These are phyloP conservation scores for Porites lobata DNA, from an alignment of 92 coral and sea anemone species.

Conservation along the genomic window DNA sequence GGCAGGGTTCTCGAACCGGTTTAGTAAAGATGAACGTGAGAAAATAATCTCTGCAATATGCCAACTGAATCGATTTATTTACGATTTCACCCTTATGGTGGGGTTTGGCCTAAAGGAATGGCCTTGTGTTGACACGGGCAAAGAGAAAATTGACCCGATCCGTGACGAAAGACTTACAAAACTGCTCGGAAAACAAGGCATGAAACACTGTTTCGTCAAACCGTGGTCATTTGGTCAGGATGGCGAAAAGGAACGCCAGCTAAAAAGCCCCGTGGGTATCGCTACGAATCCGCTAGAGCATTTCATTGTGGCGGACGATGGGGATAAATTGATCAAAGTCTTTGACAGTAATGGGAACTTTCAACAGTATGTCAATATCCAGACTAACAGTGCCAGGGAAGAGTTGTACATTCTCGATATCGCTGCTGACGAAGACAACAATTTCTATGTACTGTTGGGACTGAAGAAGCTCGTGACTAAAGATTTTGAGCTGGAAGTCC, in stretches of 20 bases:
- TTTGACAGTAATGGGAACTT: slow-evolving; percentile 4
- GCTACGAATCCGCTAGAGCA: not conserved
- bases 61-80: not conserved
- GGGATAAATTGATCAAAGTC: not conserved
- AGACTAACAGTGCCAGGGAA: not conserved
- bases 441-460: not conserved
- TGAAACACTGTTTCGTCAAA: not conserved
- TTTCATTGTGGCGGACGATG: not conserved
- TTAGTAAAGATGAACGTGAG: not conserved
- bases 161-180: not conserved
- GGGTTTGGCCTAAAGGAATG: not conserved
- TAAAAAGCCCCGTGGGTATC: not conserved
- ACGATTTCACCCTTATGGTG: slow-evolving; percentile 3
- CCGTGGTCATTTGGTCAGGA: not conserved
- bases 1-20: not conserved
- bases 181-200: not conserved
- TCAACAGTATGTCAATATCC: not conserved
- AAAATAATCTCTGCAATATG: not conserved
- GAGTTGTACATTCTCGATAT: not conserved
- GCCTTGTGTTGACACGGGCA: slow-evolving; percentile 16
- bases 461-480: not conserved
- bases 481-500: not conserved
- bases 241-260: not conserved
- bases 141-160: not conserved
- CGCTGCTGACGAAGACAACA: not conserved